Evolutionary conservation across 2,888 invertebrate genomes (phyloP).

Genomic region (Iphiclides podalirius): DNA sequence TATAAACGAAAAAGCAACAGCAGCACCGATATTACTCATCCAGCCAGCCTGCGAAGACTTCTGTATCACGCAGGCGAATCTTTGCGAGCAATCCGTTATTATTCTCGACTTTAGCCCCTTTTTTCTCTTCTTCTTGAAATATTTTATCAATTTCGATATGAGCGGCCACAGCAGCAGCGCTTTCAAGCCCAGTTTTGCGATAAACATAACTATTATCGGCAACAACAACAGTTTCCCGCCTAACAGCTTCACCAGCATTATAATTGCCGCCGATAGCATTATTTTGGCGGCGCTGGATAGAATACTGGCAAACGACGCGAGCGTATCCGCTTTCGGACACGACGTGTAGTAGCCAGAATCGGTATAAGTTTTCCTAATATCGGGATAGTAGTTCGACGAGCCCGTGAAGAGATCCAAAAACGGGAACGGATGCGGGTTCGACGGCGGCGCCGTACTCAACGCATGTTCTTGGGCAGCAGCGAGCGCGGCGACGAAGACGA

Average conservation of each 20-base stretch:
- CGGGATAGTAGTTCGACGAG: constrained; percentile 58
- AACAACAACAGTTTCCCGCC: constrained; percentile 64
- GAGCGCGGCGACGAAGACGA: constrained; percentile 50
- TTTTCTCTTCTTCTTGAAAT: constrained; percentile 67
- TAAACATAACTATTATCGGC: constrained; percentile 56
- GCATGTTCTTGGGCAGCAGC: constrained; percentile 57
- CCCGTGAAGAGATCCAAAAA: constrained; percentile 65
- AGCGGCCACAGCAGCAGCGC: constrained; percentile 68
- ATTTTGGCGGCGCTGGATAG: constrained; percentile 71
- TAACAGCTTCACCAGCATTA: constrained; percentile 62
- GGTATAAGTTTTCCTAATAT: constrained; percentile 59
- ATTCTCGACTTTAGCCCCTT: constrained; percentile 57
- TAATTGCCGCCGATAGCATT: constrained; percentile 64
- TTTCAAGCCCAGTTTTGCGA: constrained; percentile 67
- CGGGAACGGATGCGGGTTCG: constrained; percentile 47
- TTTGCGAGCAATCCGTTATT: constrained; percentile 63
- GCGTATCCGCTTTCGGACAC: constrained; percentile 59
- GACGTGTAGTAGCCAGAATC: constrained; percentile 51
- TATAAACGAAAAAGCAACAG: constrained; percentile 63
- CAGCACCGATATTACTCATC: constrained; percentile 62
- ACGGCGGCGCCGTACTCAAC: constrained; percentile 51
- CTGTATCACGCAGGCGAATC: constrained; percentile 65
- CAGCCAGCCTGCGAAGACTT: constrained; percentile 51
- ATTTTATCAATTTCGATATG: constrained; percentile 66
- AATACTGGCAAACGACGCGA: constrained; percentile 64